Evolutionary conservation across 1,140 invertebrate species (phyloP).

Genomic region (Brevipalpus yothersi): DNA sequence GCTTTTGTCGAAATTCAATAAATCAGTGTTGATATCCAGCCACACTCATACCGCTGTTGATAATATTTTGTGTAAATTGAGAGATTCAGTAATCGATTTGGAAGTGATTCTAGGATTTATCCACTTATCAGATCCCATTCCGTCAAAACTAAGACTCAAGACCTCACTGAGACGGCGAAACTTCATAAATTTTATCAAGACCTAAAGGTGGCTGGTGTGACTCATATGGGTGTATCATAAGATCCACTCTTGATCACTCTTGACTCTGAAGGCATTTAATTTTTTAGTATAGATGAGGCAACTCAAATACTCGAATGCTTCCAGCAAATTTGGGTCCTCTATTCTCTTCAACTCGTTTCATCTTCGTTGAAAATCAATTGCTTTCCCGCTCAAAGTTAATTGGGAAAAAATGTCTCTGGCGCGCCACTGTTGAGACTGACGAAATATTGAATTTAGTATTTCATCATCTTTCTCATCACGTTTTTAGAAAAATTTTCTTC

Average conservation of each 20-base stretch:
- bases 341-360: conserved; percentile 36
- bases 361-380: conserved; percentile 71
- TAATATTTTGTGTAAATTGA: conserved; percentile 54
- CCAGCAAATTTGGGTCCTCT: conserved; percentile 12
- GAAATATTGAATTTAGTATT: too few species aligned
- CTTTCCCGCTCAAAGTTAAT: too few species aligned
- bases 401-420: too few species aligned
- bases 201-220: conserved; percentile 55
- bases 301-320: conserved; percentile 28
- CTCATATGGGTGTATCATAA: conserved; percentile 44
- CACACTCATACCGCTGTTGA: conserved; percentile 85
- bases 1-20: conserved; percentile 38
- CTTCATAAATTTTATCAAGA: conserved; percentile 36
- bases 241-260: conserved; percentile 50
- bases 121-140: conserved; percentile 23
- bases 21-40: conserved; percentile 59
- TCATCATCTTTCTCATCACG: too few species aligned
- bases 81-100: conserved; percentile 30
- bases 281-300: conserved; percentile 79
- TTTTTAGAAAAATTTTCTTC: too few species aligned
- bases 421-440: too few species aligned
- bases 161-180: conserved; percentile 27
- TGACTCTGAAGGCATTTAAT: conserved; percentile 47
- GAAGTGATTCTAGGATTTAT: conserved; percentile 31
- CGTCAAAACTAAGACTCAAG: conserved; percentile 22